Evolutionary conservation across 1,140 invertebrate species (phyloP).

Genomic region (Ruditapes philippinarum): DNA sequence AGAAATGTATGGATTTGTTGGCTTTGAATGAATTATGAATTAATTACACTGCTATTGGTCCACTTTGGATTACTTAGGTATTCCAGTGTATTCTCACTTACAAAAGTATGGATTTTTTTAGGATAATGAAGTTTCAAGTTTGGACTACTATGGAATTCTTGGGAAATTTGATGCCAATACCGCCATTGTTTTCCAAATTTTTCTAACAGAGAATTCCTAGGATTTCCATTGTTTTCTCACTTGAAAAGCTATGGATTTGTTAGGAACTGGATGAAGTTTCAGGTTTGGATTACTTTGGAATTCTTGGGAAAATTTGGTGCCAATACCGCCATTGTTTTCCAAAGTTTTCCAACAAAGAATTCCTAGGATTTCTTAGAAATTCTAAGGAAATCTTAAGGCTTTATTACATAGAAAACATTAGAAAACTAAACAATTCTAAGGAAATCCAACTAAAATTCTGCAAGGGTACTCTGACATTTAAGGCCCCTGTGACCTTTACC

Average conservation of each 20-base stretch:
- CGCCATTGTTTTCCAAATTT: conserved; percentile 4
- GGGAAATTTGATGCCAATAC: conserved; percentile 3
- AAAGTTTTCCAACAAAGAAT: background rate
- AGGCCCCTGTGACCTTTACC: too few species aligned
- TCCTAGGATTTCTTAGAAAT: too few species aligned
- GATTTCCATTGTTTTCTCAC: background rate
- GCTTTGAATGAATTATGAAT: background rate
- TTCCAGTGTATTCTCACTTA: conserved; percentile 5
- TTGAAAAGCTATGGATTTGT: background rate
- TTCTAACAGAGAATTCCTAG: background rate
- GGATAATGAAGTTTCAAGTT: conserved; percentile 16
- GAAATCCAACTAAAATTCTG: too few species aligned
- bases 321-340: background rate
- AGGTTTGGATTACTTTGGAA: conserved; percentile 10
- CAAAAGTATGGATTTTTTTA: background rate
- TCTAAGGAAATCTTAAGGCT: too few species aligned
- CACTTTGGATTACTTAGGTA: conserved; percentile 3
- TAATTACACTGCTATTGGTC: background rate
- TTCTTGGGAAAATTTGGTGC: background rate
- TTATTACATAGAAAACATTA: too few species aligned
- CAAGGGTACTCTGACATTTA: too few species aligned
- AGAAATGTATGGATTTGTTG: conserved; percentile 8
- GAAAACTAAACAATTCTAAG: too few species aligned
- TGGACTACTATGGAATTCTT: conserved; percentile 11
- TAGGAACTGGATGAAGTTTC: background rate